Evolutionary conservation across 2,113 vertebrate species (phyloP), one percentile per base, ranked within the genome.

Genomic region (Rousettus leschenaultii): DNA sequence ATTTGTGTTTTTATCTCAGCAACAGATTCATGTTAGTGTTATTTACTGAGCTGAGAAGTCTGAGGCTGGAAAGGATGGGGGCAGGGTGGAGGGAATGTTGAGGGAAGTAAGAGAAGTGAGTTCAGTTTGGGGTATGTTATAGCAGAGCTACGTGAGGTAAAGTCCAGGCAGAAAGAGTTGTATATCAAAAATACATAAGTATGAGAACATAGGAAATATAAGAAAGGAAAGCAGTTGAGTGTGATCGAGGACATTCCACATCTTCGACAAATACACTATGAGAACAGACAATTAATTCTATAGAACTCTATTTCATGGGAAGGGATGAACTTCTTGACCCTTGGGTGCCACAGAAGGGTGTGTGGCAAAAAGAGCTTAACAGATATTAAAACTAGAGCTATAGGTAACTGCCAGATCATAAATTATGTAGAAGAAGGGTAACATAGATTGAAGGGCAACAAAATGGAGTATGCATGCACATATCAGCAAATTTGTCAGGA

Each of bases 381-480:
- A 77, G 7, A 38, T 35, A 57, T 28, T 75, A 53, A 92, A 71
- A 18, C 16, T 28, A 61, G 61, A 87, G n/a, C 53, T 86, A 28
- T 28, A n/a, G 28, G 43, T 53, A 73, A 14, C 61, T 59, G 5
- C 55, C 73, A 78, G 73, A 40, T 45, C 68, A 65, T 70, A 57
- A 57, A 61, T 38, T 22, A 38, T 6, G 1, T 38, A 57, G 68
- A 43, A 78, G 61, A 43, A 79, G 21, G 24, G 26, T 57, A n/a
- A 43, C 24, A n/a, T 10, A 63, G 1, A 4, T 18, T 61, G 12
- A 48, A 48, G 26, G 24, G 28, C 48, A 79, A 40, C 3, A 63
- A 82, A 66, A 66, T 12, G 14, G n/a, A 24, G 3, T 7, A 9
- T 38, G 6, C 3, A 7, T 4, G 7, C 1, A 40, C 9, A 3